Evolutionary conservation across 2,888 invertebrate species (phyloP).

Genomic region (Metacarcinus magister): DNA sequence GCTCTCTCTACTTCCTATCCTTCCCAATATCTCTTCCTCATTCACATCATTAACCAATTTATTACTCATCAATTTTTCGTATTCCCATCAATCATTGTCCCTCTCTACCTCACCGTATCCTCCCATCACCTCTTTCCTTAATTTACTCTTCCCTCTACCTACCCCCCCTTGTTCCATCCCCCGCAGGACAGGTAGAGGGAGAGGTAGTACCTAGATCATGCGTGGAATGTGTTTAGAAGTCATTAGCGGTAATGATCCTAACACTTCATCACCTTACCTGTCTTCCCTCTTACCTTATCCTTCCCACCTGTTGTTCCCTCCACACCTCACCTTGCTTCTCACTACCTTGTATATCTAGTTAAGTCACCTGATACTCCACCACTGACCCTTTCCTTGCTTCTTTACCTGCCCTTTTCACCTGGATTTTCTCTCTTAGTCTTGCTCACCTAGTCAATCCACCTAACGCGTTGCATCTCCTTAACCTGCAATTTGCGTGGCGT

Average conservation of each 20-base stretch:
- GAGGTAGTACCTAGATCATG: neutral
- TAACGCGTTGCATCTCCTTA: neutral
- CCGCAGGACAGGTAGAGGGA: neutral
- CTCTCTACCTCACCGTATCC: neutral
- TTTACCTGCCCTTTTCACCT: neutral
- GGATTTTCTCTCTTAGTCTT: neutral
- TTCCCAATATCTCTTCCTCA: neutral
- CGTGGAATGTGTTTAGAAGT: neutral
- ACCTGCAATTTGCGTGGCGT: neutral
- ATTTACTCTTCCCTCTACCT: neutral
- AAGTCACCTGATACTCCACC: neutral
- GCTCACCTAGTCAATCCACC: neutral
- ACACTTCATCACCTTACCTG: neutral
- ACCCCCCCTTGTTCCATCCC: neutral
- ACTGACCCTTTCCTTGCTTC: neutral
- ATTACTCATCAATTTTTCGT: neutral
- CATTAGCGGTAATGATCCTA: neutral
- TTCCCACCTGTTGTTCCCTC: neutral
- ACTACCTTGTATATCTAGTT: slow-evolving; percentile 4
- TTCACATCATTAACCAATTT: neutral
- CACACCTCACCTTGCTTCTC: neutral
- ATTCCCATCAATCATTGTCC: neutral
- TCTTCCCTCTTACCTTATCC: neutral
- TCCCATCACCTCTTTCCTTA: neutral
- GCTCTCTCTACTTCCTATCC: neutral